These are phyloP conservation scores for Ruditapes philippinarum DNA, from an alignment of 1,140 invertebrate genomes.

Conservation along the genomic window DNA sequence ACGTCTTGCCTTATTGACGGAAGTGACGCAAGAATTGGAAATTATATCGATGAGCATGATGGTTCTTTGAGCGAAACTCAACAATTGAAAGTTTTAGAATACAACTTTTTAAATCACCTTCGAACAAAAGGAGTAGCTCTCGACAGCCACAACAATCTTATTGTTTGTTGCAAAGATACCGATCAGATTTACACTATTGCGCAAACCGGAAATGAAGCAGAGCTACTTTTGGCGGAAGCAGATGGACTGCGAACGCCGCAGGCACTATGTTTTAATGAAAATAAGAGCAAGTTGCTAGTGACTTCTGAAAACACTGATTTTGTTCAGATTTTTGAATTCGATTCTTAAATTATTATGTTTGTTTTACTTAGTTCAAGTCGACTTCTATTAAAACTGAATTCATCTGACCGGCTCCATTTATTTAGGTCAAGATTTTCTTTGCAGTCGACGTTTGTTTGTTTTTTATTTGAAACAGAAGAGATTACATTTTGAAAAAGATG, in stretches of 20 bases:
- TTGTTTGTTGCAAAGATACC: conserved; percentile 57
- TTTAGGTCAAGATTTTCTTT: too few relatives aligned
- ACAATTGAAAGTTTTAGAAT: conserved; percentile 5
- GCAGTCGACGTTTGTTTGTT: too few relatives aligned
- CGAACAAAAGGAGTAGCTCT: conserved; percentile 42
- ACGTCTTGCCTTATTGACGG: conserved; percentile 25
- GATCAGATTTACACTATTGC: conserved; percentile 61
- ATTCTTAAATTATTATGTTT: background rate
- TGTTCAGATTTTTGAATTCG: conserved; percentile 62
- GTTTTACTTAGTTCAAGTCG: too few relatives aligned
- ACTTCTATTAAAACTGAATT: too few relatives aligned
- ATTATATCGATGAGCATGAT: conserved; percentile 39
- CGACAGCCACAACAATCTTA: conserved; percentile 14
- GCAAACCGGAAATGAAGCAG: conserved; percentile 16
- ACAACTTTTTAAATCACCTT: conserved; percentile 54
- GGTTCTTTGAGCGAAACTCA: background rate
- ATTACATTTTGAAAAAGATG: too few relatives aligned
- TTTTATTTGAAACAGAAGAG: too few relatives aligned
- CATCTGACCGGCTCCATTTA: too few relatives aligned
- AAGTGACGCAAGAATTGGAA: background rate
- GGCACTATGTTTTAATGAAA: conserved; percentile 46
- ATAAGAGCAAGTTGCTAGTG: conserved; percentile 45
- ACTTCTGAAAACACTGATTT: conserved; percentile 59
- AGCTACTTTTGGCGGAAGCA: conserved; percentile 48
- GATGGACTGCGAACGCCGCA: conserved; percentile 52